These are phyloP conservation scores for Drosophila mimetica DNA, from an alignment of 2,888 invertebrate species.

Conservation along the genomic window DNA sequence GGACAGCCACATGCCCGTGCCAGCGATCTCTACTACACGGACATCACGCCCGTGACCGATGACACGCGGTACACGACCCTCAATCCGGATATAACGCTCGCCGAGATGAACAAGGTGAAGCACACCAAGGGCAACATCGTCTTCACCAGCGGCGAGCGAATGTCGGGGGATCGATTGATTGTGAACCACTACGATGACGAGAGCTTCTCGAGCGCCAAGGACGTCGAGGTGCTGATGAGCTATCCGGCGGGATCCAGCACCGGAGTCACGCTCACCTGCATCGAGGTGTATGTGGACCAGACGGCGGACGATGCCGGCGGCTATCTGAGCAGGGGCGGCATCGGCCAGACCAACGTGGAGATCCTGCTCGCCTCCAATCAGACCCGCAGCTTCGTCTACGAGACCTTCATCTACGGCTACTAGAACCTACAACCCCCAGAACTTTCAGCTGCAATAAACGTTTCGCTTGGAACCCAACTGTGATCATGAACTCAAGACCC, in stretches of 20 bases:
- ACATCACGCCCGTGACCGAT: conserved; percentile 72
- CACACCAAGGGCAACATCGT: conserved; percentile 81
- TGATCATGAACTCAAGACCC: conserved; percentile 49
- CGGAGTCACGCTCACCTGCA: conserved; percentile 68
- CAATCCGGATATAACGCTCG: conserved; percentile 59
- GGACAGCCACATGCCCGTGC: conserved; percentile 40
- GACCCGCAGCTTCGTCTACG: conserved; percentile 77
- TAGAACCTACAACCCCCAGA: conserved; percentile 49
- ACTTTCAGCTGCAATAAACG: conserved; percentile 33
- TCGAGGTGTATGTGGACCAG: conserved; percentile 78
- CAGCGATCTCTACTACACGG: conserved; percentile 69
- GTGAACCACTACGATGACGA: conserved; percentile 70
- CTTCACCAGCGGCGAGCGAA: conserved; percentile 76
- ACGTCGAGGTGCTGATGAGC: conserved; percentile 72
- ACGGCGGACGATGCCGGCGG: conserved; percentile 67
- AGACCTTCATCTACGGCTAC: conserved; percentile 82
- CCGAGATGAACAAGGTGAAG: conserved; percentile 67
- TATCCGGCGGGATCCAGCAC: conserved; percentile 65
- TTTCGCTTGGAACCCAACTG: conserved; percentile 68
- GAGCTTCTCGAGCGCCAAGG: conserved; percentile 67
- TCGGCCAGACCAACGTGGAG: conserved; percentile 65
- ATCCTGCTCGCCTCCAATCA: conserved; percentile 73
- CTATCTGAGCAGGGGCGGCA: conserved; percentile 75
- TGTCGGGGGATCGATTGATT: conserved; percentile 77
- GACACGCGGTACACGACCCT: conserved; percentile 60